These are phyloP conservation scores for Crocodylus rhombifer DNA, from an alignment of 2,797 vertebrate genomes.

Conservation along the genomic window DNA sequence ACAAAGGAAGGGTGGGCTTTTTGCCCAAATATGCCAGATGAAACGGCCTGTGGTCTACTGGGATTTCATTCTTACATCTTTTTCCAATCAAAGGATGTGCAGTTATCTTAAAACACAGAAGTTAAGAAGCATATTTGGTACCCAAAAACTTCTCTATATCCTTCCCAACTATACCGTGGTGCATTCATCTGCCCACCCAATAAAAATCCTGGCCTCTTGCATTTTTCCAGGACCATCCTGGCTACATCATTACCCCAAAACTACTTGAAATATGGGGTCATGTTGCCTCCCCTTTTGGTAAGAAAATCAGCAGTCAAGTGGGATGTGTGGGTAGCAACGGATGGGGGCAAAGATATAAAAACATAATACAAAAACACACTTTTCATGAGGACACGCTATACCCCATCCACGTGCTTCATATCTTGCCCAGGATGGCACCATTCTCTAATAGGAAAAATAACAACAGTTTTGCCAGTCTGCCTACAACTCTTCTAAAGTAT, in stretches of 20 bases:
- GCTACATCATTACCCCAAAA: too few species aligned
- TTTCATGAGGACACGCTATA: background rate
- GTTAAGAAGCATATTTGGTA: too few species aligned
- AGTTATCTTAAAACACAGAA: background rate
- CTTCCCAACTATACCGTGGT: too few species aligned
- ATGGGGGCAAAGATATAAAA: too few species aligned
- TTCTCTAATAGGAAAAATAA: background rate
- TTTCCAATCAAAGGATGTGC: background rate
- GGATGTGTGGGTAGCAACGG: too few species aligned
- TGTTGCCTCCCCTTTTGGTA: rapidly evolving
- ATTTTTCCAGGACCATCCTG: too few species aligned
- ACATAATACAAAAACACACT: too few species aligned
- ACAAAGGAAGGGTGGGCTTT: rapidly evolving
- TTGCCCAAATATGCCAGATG: background rate
- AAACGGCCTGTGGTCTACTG: background rate
- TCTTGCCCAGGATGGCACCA: rapidly evolving
- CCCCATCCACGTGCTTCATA: background rate
- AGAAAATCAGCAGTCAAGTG: background rate
- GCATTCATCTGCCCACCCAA: too few species aligned
- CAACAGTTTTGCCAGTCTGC: background rate
- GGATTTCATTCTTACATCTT: rapidly evolving
- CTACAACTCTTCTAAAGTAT: background rate
- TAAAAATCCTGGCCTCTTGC: too few species aligned
- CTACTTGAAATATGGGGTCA: background rate
- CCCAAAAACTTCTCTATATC: too few species aligned